phyloP scores from a whole-genome alignment of 1,140 invertebrate species.

The Colletes latitarsis region DNA sequence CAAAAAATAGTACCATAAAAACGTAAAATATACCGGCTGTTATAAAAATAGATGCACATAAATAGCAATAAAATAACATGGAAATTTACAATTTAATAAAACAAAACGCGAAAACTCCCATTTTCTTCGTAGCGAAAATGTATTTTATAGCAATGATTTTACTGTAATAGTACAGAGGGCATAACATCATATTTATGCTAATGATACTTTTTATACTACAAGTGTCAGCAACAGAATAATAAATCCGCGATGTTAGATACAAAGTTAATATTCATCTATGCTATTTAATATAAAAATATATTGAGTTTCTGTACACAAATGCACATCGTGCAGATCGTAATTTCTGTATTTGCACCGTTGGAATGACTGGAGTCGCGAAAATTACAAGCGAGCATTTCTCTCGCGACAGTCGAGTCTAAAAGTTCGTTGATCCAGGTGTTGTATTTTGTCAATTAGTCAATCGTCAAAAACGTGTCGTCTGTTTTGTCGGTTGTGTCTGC shows the following conservation, averaged over 20 bases:
- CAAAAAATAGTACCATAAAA: slow-evolving; percentile 9
- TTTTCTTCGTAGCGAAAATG: too few species aligned
- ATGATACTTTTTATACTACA: neutral
- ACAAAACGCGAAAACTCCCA: too few species aligned
- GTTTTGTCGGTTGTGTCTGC: slow-evolving; percentile 71
- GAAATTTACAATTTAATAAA: neutral
- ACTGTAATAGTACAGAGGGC: too few species aligned
- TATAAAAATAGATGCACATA: neutral
- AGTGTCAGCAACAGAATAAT: neutral
- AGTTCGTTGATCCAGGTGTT: neutral
- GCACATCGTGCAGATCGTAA: slow-evolving; percentile 12
- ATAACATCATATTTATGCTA: neutral
- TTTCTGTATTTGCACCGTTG: slow-evolving; percentile 20
- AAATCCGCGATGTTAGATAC: neutral
- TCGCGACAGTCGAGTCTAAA: neutral
- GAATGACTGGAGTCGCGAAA: neutral
- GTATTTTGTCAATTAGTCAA: slow-evolving; percentile 25
- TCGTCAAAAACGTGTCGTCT: slow-evolving; percentile 58
- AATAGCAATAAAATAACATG: neutral
- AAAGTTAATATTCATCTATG: neutral
- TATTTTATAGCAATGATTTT: neutral
- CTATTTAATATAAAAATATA: neutral
- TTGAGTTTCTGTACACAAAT: slow-evolving; percentile 11
- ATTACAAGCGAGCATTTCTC: neutral
- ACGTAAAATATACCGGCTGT: neutral